Evolutionary conservation across 2,888 invertebrate genomes (phyloP).

Genomic region (Eupeodes latifasciatus): DNA sequence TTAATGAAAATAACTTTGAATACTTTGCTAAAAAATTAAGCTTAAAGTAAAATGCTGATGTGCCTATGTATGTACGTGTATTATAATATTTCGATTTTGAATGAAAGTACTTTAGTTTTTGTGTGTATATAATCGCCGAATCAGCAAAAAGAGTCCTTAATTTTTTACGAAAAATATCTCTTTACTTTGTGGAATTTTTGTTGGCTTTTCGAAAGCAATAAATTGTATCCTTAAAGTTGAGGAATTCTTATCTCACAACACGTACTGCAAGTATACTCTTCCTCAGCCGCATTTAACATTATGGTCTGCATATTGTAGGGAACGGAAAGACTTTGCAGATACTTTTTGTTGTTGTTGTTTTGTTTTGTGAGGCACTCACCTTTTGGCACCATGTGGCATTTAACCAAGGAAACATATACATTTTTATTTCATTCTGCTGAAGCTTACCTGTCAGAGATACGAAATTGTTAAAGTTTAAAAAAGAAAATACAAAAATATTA

Average conservation of each 20-base stretch:
- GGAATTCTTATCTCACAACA: neutral
- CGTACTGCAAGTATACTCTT: neutral
- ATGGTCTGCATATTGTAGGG: neutral
- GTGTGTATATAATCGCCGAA: too few species aligned
- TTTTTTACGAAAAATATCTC: neutral
- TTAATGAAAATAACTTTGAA: too few species aligned
- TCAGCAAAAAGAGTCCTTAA: too few species aligned
- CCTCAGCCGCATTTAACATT: neutral
- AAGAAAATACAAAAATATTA: neutral
- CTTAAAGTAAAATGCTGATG: too few species aligned
- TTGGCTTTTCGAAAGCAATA: neutral
- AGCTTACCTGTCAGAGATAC: neutral
- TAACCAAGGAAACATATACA: conserved; percentile 1
- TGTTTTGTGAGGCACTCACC: conserved; percentile 4
- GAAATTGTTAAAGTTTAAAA: conserved; percentile 19
- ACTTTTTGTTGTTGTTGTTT: neutral
- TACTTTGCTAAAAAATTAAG: too few species aligned
- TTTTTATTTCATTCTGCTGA: conserved; percentile 1
- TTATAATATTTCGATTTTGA: too few species aligned
- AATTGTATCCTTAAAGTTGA: neutral
- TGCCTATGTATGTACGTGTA: too few species aligned
- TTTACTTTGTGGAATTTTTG: neutral
- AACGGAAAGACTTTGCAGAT: conserved; percentile 4
- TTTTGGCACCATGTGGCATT: conserved; percentile 34
- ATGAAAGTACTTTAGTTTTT: too few species aligned